These are phyloP conservation scores for Larimichthys crocea DNA, from an alignment of 2,113 vertebrate species.

Conservation along the genomic window DNA sequence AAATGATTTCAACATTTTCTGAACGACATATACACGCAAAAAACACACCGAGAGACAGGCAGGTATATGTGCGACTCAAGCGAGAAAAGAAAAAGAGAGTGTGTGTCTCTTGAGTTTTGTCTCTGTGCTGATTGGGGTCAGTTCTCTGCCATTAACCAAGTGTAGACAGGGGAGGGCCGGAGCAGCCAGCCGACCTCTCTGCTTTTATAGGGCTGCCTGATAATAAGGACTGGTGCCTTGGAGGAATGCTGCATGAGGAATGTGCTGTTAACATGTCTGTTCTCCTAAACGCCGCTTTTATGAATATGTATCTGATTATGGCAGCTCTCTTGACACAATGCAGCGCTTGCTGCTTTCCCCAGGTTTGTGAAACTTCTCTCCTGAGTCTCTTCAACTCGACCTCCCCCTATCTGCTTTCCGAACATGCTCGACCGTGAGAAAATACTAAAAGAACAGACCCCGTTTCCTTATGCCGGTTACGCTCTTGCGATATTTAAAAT, in stretches of 20 bases:
- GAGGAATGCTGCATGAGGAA: slow-evolving; percentile 73
- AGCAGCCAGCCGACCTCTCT: slow-evolving; percentile 48
- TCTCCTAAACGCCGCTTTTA: slow-evolving; percentile 49
- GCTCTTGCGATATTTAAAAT: not conserved
- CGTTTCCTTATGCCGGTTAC: not conserved
- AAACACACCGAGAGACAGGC: not conserved
- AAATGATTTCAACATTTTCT: slow-evolving; percentile 26
- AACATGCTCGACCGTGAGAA: slow-evolving; percentile 43
- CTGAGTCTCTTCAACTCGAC: slow-evolving; percentile 38
- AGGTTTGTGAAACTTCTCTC: slow-evolving; percentile 53
- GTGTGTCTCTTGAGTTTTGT: slow-evolving; percentile 36
- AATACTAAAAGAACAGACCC: slow-evolving; percentile 4
- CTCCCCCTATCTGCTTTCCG: slow-evolving; percentile 42
- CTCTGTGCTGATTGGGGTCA: slow-evolving; percentile 68
- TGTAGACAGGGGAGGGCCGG: slow-evolving; percentile 52
- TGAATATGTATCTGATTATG: slow-evolving; percentile 58
- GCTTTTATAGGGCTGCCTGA: slow-evolving; percentile 71
- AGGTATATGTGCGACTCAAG: not conserved
- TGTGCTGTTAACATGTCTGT: slow-evolving; percentile 53
- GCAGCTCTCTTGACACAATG: slow-evolving; percentile 23
- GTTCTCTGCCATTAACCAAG: slow-evolving; percentile 65
- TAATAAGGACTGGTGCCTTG: slow-evolving; percentile 76
- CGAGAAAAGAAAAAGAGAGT: slow-evolving; percentile 1
- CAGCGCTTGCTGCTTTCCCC: slow-evolving; percentile 19
- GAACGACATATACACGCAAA: not conserved